A percentile compares a stretch with the other conserved stretches of the same genome.
phyloP scores from a whole-genome alignment of 2,113 vertebrate genomes.

The Corapipo altera region DNA sequence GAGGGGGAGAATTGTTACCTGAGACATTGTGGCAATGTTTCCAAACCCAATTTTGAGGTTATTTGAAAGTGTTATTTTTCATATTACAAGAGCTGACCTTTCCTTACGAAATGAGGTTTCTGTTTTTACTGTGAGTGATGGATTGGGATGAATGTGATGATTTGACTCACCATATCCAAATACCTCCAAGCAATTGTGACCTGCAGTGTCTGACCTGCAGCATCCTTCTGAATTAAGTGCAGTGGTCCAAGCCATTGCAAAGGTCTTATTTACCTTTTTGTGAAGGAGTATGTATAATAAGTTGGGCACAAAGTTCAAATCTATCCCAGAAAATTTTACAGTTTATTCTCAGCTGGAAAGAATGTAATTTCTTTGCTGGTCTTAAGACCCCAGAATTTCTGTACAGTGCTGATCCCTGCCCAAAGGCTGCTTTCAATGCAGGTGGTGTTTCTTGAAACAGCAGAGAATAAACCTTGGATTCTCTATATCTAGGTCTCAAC shows the following conservation, averaged over 20 bases:
- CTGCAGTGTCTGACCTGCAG: neutral
- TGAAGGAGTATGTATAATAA: neutral
- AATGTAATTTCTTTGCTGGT: neutral
- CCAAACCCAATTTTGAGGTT: neutral
- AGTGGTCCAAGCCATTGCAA: neutral
- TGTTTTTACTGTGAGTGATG: neutral
- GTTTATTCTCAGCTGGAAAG: neutral
- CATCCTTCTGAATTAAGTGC: neutral
- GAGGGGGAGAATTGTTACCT: neutral
- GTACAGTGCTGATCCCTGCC: neutral
- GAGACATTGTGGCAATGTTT: neutral
- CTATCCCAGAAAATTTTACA: neutral
- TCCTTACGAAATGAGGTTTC: neutral
- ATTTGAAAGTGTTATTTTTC: neutral
- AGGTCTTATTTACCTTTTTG: neutral
- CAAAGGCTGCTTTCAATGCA: neutral
- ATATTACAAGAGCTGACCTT: neutral
- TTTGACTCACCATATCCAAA: neutral
- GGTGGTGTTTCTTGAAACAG: neutral
- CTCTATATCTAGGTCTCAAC: neutral
- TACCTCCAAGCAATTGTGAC: neutral
- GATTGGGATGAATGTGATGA: neutral
- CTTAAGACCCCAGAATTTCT: neutral
- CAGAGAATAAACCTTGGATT: neutral
- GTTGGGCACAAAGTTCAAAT: neutral